Evolutionary conservation across 2,888 invertebrate genomes (phyloP), one percentile per base, ranked within the genome.

Genomic region (Machimus rusticus): DNA sequence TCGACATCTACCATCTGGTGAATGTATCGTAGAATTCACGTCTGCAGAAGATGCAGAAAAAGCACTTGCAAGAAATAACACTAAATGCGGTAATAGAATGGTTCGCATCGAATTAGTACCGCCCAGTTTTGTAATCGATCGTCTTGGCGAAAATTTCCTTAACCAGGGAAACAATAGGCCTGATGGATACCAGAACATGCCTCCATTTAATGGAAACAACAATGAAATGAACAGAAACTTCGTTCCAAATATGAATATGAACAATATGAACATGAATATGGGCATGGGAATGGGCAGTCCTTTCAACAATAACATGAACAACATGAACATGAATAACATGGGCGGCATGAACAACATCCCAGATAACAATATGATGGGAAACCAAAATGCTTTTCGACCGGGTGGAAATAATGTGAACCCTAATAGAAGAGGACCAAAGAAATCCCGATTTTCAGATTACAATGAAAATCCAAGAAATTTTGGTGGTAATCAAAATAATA

Each of bases 11-110:
- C 96, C 96, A 0, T 95, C 96, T 0, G 98, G 98, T 0, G 96
- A 97, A 91, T 97, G 97, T 79, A 97, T 96, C 92, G 97, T 98
- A 90, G 98, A 98, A 91, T 98, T 99, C 91, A 93, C 94, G 19
- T 94, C 94, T 34, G 90, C 93, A 1, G 95, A 95, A 76, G 97
- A 98, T 90, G 96, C 97, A 2, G 93, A 95, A 57, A 88, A 88
- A 88, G 90, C 89, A 86, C 90, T n/a, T 89, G 90, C 91, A 46
- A 92, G 91, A 14, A 93, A 91, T 90, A 92, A 92, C 5, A 91
- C 90, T 14, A 90, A 90, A 46, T 91, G 91, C 4, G 90, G 90
- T 90, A 34, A 87, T 66, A 88, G 90, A 23, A 85, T 89, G 1
- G 89, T 90, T n/a, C 88, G 89, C 3, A 88, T 89, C 2, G 89